A percentile compares a stretch with the other conserved stretches of the same genome.
These are phyloP conservation scores for Azorinus chamasolen DNA, from an alignment of 2,888 invertebrate species.

Conservation along the genomic window DNA sequence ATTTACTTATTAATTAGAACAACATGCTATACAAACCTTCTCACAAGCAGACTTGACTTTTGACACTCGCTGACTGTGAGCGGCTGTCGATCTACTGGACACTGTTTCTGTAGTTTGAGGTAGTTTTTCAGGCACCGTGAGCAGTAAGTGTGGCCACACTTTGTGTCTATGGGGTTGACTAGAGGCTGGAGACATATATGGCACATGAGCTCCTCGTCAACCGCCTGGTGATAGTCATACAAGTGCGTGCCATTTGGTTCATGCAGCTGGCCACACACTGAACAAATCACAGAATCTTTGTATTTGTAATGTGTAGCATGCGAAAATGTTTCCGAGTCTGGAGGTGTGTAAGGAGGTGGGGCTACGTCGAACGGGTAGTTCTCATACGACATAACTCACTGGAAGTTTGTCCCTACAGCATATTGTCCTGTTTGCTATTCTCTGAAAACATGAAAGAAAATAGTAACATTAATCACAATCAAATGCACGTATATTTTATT, in stretches of 20 bases:
- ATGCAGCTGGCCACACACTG: constrained; percentile 84
- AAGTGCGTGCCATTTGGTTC: constrained; percentile 84
- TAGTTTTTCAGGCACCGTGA: constrained; percentile 84
- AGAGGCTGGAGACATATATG: constrained; percentile 87
- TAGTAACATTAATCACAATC: no score
- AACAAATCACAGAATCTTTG: constrained; percentile 77
- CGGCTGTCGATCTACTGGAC: constrained; percentile 86
- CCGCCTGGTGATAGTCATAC: constrained; percentile 87
- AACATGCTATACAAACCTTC: constrained; percentile 83
- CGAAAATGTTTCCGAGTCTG: constrained; percentile 62
- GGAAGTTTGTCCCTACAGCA: no score
- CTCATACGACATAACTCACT: constrained; percentile 47
- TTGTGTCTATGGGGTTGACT: constrained; percentile 86
- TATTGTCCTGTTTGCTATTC: no score
- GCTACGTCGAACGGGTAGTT: constrained; percentile 47
- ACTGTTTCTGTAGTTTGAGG: constrained; percentile 85
- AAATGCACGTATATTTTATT: no score
- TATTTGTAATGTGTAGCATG: constrained; percentile 67
- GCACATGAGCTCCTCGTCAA: constrained; percentile 87
- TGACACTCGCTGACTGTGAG: constrained; percentile 85
- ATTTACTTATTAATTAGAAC: no score
- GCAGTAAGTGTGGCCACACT: constrained; percentile 86
- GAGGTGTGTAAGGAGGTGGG: constrained; percentile 62
- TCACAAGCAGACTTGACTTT: constrained; percentile 86
- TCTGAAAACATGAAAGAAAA: no score